phyloP scores from a whole-genome alignment of 2,113 vertebrate genomes.

The Sinocyclocheilus rhinocerous region DNA sequence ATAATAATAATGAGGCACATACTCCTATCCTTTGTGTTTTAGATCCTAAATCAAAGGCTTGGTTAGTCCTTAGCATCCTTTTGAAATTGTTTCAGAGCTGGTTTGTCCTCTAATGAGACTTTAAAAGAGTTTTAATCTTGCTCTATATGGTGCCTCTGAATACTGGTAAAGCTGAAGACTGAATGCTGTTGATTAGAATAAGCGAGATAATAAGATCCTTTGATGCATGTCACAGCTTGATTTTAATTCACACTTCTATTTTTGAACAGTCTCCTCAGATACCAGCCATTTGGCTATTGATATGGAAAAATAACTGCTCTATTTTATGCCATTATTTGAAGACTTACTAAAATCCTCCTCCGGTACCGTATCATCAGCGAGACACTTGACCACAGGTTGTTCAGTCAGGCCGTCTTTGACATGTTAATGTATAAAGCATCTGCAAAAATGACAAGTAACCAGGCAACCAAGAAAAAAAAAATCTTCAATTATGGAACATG shows the following conservation, averaged over 20 bases:
- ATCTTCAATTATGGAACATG: background rate
- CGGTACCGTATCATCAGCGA: background rate
- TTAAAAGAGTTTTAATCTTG: conserved; percentile 21
- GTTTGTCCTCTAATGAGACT: conserved; percentile 29
- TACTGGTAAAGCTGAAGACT: conserved; percentile 5
- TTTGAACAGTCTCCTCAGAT: background rate
- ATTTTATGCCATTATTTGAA: background rate
- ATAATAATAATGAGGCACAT: background rate
- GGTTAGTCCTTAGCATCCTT: background rate
- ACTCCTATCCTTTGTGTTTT: conserved; percentile 17
- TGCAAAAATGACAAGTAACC: conserved; percentile 12
- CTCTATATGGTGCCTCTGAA: background rate
- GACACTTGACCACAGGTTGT: background rate
- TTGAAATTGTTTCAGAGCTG: conserved; percentile 23
- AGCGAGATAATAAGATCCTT: conserved; percentile 38
- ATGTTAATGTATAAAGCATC: background rate
- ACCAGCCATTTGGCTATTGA: conserved; percentile 4
- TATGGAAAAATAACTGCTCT: background rate
- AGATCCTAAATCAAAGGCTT: conserved; percentile 29
- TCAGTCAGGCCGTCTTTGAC: background rate
- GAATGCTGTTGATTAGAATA: conserved; percentile 45
- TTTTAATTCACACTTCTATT: conserved; percentile 41
- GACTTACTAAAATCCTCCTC: too few species aligned
- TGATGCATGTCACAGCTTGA: conserved; percentile 35
- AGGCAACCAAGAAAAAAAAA: conserved; percentile 1